Conservation (phyloP, 2,797 vertebrate species). For the Nannoperca obscura region DNA sequence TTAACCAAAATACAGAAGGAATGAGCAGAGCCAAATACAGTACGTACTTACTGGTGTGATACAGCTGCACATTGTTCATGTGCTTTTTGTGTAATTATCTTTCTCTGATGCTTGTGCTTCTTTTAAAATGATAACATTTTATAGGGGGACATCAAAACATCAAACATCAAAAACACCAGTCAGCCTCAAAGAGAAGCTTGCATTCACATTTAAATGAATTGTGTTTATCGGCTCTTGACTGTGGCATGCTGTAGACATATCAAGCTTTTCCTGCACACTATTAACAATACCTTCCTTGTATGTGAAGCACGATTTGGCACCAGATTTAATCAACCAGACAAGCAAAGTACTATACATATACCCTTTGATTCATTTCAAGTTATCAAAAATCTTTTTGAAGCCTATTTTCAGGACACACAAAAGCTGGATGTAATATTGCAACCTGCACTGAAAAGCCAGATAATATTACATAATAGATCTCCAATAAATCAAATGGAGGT, state of each 20-base stretch:
- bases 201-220: background rate
- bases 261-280: background rate
- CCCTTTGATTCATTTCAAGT: slow-evolving; percentile 4
- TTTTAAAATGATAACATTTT: background rate
- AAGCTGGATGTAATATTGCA: background rate
- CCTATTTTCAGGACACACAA: background rate
- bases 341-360: background rate
- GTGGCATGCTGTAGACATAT: background rate
- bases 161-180: background rate
- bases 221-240: background rate
- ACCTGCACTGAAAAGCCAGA: background rate
- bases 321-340: background rate
- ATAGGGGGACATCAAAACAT: background rate
- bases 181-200: background rate
- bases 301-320: background rate
- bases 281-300: background rate
- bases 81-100: background rate
- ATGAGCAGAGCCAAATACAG: background rate
- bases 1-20: slow-evolving; percentile 1
- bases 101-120: background rate
- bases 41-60: slow-evolving; percentile 5
- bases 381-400: background rate
- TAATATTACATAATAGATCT: no score
- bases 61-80: slow-evolving; percentile 1
- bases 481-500: background rate